phyloP scores from a whole-genome alignment of 2,113 vertebrate genomes.

The Grallaria varia region DNA sequence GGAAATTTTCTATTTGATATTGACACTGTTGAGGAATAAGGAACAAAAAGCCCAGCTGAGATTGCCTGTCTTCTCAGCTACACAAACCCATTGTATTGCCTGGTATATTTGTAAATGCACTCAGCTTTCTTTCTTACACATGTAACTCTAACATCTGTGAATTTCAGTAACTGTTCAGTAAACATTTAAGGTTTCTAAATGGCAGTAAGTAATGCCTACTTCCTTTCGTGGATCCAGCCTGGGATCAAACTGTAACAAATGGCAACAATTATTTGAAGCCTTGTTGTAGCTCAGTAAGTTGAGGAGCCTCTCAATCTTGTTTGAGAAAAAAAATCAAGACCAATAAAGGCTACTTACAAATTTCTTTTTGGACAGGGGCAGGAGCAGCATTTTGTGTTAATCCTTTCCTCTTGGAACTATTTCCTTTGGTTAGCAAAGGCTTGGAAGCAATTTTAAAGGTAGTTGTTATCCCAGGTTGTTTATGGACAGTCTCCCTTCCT shows the following conservation, averaged over 20 bases:
- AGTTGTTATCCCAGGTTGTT: conserved; percentile 40
- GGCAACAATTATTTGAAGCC: neutral
- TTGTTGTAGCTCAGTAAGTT: neutral
- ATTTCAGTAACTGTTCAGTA: neutral
- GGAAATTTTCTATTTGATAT: conserved; percentile 34
- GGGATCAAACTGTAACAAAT: neutral
- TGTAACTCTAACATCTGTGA: neutral
- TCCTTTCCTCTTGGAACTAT: conserved; percentile 66
- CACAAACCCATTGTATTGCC: neutral
- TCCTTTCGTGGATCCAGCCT: neutral
- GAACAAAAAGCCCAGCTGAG: neutral
- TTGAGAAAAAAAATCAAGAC: neutral
- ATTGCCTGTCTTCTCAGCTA: neutral
- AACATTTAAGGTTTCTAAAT: neutral
- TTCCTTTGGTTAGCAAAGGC: conserved; percentile 56
- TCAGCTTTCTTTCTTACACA: neutral
- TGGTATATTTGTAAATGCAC: neutral
- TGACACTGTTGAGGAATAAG: neutral
- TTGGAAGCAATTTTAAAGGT: conserved; percentile 54
- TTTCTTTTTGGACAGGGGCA: conserved; percentile 63
- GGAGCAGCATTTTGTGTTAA: conserved; percentile 58
- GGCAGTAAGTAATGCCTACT: neutral
- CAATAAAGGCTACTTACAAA: conserved; percentile 58
- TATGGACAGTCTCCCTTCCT: conserved; percentile 56
- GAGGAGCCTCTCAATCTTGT: neutral